Base-by-base conservation (phyloP, 2,888 invertebrate species). In the Trichopria drosophilae region DNA sequence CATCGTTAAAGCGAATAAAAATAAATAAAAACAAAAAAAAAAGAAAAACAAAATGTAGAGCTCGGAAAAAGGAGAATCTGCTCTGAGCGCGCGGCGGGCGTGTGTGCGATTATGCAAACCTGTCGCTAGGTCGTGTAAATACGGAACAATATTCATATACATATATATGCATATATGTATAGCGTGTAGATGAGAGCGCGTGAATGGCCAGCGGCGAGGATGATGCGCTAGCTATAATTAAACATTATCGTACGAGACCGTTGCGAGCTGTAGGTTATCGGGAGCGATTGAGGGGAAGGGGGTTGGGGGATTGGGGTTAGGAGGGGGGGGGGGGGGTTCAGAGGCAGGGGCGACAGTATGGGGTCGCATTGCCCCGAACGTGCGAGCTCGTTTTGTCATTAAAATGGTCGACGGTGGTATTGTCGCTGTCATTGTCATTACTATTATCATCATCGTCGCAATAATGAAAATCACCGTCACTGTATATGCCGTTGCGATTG, bases 121-220 rank as follows among this genome's bases (percentile, higher is more conserved):
- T 60, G 66, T 53, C 59, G 65, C 63, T 65, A 58, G 59, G 60
- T 48, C 55, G 63, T 68, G 68, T 68, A 68, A 63, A 68, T 68
- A 68, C 54, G 53, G 49, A 65, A 63, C 53, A 41, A 53, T 52
- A 59, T 55, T 56, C 45, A 53, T 57, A 53, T 60, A 58, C 40
- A 32, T 51, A 42, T 42, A 29, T n/a, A n/a, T n/a, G 20, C 40
- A 37, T 46, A 55, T 58, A 51, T 41, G 53, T 55, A 57, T 52
- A 55, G 55, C 16, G 40, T 53, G 45, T 50, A 51, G 46, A 35
- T 31, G 49, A 34, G 43, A 42, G 15, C 26, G 59, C 35, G 54
- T 55, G 62, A 58, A 53, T 58, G 53, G 20, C 36, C 36, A 46
- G 43, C 44, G 41, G 32, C 32, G 36, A 44, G 15, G 37, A 41